These are phyloP conservation scores for Anoplolepis gracilipes DNA, from an alignment of 1,140 invertebrate species.

Conservation along the genomic window DNA sequence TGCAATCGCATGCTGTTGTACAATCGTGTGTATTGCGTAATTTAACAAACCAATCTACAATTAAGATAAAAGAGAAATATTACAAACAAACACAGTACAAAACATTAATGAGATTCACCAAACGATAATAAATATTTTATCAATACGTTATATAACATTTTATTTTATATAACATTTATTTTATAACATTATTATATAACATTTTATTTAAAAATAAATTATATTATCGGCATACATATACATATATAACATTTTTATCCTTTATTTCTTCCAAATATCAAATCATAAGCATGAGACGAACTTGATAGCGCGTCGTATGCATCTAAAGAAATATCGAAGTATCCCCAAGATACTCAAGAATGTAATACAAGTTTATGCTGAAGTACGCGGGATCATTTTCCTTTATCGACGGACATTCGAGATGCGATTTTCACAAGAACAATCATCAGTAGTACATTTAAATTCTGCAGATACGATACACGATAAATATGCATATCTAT, in stretches of 20 bases:
- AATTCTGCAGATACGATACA: background rate
- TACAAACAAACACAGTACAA: background rate
- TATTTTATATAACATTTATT: background rate
- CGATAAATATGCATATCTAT: background rate
- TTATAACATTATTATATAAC: background rate
- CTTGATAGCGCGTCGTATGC: constrained; percentile 7
- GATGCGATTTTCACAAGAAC: background rate
- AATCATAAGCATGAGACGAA: background rate
- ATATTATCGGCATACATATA: background rate
- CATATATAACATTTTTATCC: too few species aligned
- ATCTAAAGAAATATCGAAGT: background rate
- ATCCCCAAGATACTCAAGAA: background rate
- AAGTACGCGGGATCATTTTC: constrained; percentile 25
- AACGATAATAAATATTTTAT: background rate
- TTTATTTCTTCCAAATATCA: background rate
- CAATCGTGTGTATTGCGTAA: background rate
- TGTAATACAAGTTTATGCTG: background rate
- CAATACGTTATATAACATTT: background rate
- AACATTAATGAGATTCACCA: background rate
- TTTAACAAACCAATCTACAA: background rate
- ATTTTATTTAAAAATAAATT: background rate
- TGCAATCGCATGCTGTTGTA: background rate
- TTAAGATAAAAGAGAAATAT: background rate
- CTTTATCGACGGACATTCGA: constrained; percentile 12
- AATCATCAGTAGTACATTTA: background rate